Evolutionary conservation across 2,888 invertebrate species (phyloP).

Genomic region (Gari tellinella): DNA sequence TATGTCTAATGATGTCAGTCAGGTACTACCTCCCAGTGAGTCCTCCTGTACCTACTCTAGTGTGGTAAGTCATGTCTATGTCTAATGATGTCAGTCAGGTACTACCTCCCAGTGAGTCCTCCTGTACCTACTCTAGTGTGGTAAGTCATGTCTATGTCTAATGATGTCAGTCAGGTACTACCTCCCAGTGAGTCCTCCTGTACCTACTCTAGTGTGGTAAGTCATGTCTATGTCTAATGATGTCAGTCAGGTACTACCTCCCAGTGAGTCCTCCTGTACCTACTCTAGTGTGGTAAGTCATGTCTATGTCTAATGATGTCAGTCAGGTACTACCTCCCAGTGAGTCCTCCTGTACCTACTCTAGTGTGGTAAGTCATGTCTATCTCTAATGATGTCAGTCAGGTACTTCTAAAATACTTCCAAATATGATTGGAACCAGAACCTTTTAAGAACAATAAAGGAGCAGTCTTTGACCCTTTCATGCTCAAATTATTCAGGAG

Average conservation of each 20-base stretch:
- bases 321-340: slow-evolving; percentile 57
- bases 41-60: slow-evolving; percentile 43
- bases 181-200: slow-evolving; percentile 52
- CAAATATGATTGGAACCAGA: no score
- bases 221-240: slow-evolving; percentile 12
- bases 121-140: slow-evolving; percentile 48
- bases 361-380: slow-evolving; percentile 48
- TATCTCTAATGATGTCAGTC: no score
- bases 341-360: slow-evolving; percentile 46
- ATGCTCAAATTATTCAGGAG: no score
- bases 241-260: slow-evolving; percentile 56
- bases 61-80: slow-evolving; percentile 39
- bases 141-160: slow-evolving; percentile 23
- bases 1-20: slow-evolving; percentile 32
- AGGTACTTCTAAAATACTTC: no score
- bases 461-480: no score
- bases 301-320: slow-evolving; percentile 19
- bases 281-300: slow-evolving; percentile 55
- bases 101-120: slow-evolving; percentile 55
- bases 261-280: slow-evolving; percentile 46
- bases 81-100: slow-evolving; percentile 45
- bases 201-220: slow-evolving; percentile 54
- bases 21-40: slow-evolving; percentile 59
- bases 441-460: no score
- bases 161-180: slow-evolving; percentile 52